Base-by-base conservation (phyloP, 30 jellyfish, hydroid and myxozoan species). In the Aurelia sp. region DNA sequence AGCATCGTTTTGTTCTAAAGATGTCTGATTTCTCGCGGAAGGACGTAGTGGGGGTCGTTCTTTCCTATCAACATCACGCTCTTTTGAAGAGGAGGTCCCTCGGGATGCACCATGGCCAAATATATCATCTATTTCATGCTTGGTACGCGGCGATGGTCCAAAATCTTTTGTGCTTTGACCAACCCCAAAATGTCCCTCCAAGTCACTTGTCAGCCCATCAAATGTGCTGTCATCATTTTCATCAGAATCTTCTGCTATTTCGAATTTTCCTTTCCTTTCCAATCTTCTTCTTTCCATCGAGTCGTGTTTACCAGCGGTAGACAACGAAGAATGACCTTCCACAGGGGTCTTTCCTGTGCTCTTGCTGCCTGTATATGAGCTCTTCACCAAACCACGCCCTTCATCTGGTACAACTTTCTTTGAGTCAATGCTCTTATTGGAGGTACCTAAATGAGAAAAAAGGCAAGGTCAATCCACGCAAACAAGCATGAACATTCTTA, bases 61-160 rank as follows among this genome's bases (percentile, higher is more conserved):
- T 59, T 59, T 15, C 33, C 6, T 59, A 18, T 21, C 31, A 5
- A 21, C 81, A 10, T 78, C 80, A 78, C 18, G 13, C 13, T 41
- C 24, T n/a, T 78, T 20, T 4, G 50, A 8, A 35, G 71, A 62
- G n/a, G 31, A 30, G 18, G 57, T 78, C 59, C 21, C 47, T 48
- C 71, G 35, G 24, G 72, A 15, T 40, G 53, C 58, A 27, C 62
- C 33, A 51, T 63, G 53, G n/a, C 73, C 89, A 78, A 78, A 78
- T 35, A 78, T 78, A 41, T 78, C 89, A 33, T 78, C 89, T 9
- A 78, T 78, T 19, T 63, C 73, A 70, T 30, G 4, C 61, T 63
- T 63, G 30, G 52, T 78, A 15, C 78, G 67, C 0, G 89, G 78
- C 15, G 80, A 78, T 4, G 80, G 67, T 18, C 66, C 89, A 61